Percentiles rank a stretch among this genome's conserved stretches.
phyloP scores from a whole-genome alignment of 2,113 vertebrate species.

The Perognathus longimembris region DNA sequence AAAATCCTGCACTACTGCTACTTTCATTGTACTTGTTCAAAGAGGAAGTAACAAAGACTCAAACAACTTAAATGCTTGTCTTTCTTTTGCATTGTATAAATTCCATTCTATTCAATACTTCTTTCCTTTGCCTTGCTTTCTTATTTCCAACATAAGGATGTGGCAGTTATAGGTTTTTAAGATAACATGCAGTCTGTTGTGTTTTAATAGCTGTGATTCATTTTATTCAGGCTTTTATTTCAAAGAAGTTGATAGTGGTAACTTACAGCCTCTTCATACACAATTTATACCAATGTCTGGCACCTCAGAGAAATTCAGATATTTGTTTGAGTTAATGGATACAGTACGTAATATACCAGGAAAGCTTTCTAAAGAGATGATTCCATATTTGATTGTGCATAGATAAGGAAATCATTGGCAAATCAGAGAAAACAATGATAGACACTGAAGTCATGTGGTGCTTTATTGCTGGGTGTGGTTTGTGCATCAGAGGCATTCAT shows the following conservation, averaged over 20 bases:
- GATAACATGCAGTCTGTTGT: neutral
- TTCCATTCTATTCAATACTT: neutral
- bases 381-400: neutral
- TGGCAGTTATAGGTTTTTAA: neutral
- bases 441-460: neutral
- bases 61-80: neutral
- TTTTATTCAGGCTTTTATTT: constrained; percentile 20
- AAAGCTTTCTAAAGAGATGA: neutral
- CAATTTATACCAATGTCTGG: neutral
- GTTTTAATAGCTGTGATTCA: neutral
- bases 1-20: neutral
- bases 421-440: neutral
- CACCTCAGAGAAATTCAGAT: neutral
- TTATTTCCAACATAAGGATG: neutral
- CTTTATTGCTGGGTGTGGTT: neutral
- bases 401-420: neutral
- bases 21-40: neutral
- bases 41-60: neutral
- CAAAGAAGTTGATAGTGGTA: neutral
- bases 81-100: neutral
- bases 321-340: neutral
- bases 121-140: neutral
- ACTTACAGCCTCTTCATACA: neutral
- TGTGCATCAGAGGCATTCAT: rapidly evolving
- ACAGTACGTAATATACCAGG: neutral